These are phyloP conservation scores for Allygus modestus DNA, from an alignment of 2,888 invertebrate species.

Conservation along the genomic window DNA sequence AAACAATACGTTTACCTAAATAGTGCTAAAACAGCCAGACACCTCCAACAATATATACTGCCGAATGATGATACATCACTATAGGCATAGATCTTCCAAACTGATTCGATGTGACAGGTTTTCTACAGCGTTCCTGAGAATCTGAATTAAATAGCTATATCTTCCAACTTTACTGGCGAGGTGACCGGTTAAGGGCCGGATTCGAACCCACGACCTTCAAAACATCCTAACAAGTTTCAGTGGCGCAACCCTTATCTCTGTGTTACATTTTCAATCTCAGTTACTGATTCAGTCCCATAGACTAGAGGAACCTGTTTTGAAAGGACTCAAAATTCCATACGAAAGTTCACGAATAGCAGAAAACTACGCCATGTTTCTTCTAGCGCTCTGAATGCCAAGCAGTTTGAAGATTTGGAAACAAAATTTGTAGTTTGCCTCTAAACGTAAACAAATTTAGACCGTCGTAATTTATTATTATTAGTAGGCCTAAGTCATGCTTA, in stretches of 20 bases:
- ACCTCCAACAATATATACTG: no score
- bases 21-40: no score
- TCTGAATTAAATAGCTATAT: no score
- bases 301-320: slow-evolving; percentile 1
- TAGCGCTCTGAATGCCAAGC: not conserved
- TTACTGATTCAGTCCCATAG: not conserved
- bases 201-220: slow-evolving; percentile 14
- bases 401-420: not conserved
- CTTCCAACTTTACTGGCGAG: not conserved
- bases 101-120: no score
- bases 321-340: not conserved
- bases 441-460: not conserved
- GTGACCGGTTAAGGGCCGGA: not conserved
- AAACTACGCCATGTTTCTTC: not conserved
- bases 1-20: no score
- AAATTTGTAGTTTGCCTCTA: not conserved
- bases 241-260: slow-evolving; percentile 4
- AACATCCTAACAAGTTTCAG: not conserved
- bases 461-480: not conserved
- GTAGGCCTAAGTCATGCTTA: not conserved
- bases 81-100: no score
- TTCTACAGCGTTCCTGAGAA: no score
- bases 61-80: no score
- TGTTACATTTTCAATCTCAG: not conserved
- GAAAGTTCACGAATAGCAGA: not conserved